Percentiles rank a stretch among this genome's conserved stretches.
These are phyloP conservation scores for Galerucella pusilla DNA, from an alignment of 2,888 invertebrate species.

Conservation along the genomic window DNA sequence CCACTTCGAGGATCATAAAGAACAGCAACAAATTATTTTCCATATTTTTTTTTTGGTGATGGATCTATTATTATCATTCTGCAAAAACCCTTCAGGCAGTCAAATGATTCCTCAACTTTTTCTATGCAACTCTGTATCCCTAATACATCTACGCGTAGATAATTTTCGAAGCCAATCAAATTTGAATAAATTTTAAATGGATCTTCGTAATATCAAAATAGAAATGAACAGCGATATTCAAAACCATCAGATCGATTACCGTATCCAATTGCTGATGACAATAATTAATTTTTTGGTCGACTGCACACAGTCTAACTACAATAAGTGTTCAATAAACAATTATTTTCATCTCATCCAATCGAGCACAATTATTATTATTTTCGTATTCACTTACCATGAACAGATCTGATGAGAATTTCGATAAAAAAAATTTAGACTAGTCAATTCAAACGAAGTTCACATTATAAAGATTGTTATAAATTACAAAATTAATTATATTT, in stretches of 20 bases:
- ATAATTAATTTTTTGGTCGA: constrained; percentile 34
- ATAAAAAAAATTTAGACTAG: constrained; percentile 22
- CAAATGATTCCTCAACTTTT: too few relatives aligned
- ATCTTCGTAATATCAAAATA: constrained; percentile 4
- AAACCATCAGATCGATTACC: constrained; percentile 15
- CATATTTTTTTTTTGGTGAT: too few relatives aligned
- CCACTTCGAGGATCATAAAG: too few relatives aligned
- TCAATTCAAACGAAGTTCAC: background rate
- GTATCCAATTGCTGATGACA: constrained; percentile 27
- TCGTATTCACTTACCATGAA: constrained; percentile 31
- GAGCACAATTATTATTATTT: constrained; percentile 12
- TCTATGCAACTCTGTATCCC: too few relatives aligned
- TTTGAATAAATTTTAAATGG: background rate
- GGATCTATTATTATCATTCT: too few relatives aligned
- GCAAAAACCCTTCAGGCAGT: too few relatives aligned
- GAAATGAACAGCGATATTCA: constrained; percentile 13
- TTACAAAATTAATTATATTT: background rate
- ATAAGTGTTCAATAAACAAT: constrained; percentile 26
- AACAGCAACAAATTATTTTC: too few relatives aligned
- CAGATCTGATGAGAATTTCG: constrained; percentile 16
- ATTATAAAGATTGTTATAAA: background rate
- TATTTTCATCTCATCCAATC: constrained; percentile 21
- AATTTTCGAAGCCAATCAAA: background rate
- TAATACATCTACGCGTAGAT: background rate
- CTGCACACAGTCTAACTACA: constrained; percentile 10